phyloP scores from a whole-genome alignment of 2,113 vertebrate genomes.

The Zosterops hypoxanthus region DNA sequence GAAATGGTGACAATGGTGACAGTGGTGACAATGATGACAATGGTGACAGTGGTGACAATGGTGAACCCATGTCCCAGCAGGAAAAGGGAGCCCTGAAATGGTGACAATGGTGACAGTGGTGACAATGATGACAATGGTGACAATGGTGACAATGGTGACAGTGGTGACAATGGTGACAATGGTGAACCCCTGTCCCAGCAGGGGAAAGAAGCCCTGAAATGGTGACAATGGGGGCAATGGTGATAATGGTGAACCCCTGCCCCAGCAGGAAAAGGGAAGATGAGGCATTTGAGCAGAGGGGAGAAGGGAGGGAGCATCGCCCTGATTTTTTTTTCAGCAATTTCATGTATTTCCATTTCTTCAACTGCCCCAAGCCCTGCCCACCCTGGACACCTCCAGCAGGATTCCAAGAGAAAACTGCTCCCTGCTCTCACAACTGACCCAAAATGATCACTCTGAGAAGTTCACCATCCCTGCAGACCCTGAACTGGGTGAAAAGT shows the following conservation, averaged over 20 bases:
- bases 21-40: too few relatives aligned
- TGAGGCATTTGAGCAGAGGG: not conserved
- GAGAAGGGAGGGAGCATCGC: not conserved
- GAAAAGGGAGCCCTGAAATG: too few relatives aligned
- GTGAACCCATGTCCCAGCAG: too few relatives aligned
- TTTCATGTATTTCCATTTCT: too few relatives aligned
- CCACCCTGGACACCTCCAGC: rapidly evolving
- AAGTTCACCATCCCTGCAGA: not conserved
- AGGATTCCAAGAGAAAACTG: not conserved
- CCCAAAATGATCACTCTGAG: not conserved
- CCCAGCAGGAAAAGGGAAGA: not conserved
- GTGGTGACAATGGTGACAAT: too few relatives aligned
- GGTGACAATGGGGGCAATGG: not conserved
- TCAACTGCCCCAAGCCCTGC: not conserved
- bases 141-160: too few relatives aligned
- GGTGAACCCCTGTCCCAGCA: not conserved
- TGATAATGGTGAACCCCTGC: not conserved
- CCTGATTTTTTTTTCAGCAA: too few relatives aligned
- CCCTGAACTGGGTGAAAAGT: rapidly evolving
- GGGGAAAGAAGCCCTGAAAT: not conserved
- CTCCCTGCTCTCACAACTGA: not conserved
- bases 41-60: too few relatives aligned
- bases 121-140: too few relatives aligned
- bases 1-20: too few relatives aligned
- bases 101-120: too few relatives aligned